Conservation (phyloP, 2,113 vertebrate species). For the Sprattus sprattus region DNA sequence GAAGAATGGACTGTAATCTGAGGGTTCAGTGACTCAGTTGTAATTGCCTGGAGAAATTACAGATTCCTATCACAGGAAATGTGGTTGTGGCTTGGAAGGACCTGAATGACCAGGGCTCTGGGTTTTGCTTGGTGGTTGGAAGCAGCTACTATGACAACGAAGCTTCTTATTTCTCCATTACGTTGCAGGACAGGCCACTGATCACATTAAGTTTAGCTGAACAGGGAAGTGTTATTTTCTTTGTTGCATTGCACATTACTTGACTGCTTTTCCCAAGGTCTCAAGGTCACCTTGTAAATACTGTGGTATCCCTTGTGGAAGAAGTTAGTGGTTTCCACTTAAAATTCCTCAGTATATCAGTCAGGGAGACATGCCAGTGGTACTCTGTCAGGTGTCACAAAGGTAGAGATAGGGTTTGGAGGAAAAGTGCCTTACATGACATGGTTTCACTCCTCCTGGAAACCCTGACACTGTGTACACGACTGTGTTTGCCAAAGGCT, state of each 20-base stretch:
- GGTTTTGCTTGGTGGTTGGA: not conserved
- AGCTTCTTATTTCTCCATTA: not conserved
- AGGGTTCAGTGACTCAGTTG: not conserved
- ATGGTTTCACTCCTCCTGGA: not conserved
- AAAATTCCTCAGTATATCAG: not conserved
- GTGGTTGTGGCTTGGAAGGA: not conserved
- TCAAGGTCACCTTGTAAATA: not conserved
- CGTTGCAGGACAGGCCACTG: not conserved
- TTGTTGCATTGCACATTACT: too few relatives aligned
- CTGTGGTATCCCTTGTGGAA: not conserved
- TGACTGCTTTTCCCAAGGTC: too few relatives aligned
- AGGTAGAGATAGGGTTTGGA: not conserved
- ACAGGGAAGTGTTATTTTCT: not conserved
- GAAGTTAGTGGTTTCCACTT: not conserved
- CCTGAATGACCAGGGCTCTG: not conserved
- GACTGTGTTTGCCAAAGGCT: not conserved
- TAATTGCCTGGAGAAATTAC: conserved; percentile 2
- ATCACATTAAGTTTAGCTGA: not conserved
- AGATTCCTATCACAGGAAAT: conserved; percentile 17
- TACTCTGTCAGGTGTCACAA: not conserved
- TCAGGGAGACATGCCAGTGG: not conserved
- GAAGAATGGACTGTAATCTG: not conserved
- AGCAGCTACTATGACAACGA: not conserved
- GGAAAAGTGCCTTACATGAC: not conserved
- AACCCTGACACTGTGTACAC: not conserved